phyloP scores from a whole-genome alignment of 2,113 vertebrate species.

The Nesogale talazaci region DNA sequence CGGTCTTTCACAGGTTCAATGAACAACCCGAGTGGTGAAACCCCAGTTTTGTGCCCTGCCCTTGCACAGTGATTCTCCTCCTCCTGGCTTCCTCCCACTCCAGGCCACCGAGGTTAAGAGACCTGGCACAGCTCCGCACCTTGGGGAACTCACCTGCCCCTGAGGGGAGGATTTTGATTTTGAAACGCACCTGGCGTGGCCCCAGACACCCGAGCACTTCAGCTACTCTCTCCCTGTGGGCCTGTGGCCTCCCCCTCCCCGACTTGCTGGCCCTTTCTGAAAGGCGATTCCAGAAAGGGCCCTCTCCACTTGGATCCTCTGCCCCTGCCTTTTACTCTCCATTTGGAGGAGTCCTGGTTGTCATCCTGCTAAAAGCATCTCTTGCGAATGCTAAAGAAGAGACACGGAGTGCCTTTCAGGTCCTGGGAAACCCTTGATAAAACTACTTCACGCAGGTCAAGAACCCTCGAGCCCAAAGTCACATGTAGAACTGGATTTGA shows the following conservation, averaged over 20 bases:
- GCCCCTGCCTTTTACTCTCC: neutral
- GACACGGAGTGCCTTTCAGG: neutral
- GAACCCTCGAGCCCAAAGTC: neutral
- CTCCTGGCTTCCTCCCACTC: neutral
- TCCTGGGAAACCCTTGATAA: neutral
- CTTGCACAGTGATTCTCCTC: neutral
- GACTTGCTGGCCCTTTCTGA: neutral
- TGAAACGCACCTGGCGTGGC: neutral
- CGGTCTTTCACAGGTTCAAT: slow-evolving; percentile 20
- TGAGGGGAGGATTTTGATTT: neutral
- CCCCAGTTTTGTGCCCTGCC: neutral
- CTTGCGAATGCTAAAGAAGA: neutral
- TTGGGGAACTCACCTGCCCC: neutral
- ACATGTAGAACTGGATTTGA: neutral
- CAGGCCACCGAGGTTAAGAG: neutral
- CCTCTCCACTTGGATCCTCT: neutral
- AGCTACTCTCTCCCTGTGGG: neutral
- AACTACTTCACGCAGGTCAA: neutral
- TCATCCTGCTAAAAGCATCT: neutral
- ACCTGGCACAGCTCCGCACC: neutral
- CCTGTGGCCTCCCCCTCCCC: neutral
- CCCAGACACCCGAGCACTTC: neutral
- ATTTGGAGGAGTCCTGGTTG: neutral
- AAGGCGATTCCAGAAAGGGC: neutral
- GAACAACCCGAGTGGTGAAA: neutral